phyloP scores from a whole-genome alignment of 2,797 vertebrate species.

The Microchirus variegatus region DNA sequence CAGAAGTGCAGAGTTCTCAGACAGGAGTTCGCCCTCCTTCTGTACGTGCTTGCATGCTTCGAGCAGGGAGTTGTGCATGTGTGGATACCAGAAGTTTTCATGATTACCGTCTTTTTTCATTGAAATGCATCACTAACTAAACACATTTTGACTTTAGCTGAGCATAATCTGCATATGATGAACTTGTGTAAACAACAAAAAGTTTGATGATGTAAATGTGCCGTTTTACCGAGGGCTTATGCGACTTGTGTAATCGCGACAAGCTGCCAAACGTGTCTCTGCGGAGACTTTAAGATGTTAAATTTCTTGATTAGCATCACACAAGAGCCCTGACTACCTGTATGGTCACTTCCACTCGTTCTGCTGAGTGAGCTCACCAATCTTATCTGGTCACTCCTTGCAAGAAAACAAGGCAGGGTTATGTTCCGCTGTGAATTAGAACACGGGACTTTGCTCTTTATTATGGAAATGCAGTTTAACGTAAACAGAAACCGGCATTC shows the following conservation, averaged over 20 bases:
- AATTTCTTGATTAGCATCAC: too few species aligned
- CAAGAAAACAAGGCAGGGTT: not conserved
- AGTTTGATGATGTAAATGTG: not conserved
- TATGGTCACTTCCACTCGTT: not conserved
- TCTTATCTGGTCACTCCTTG: not conserved
- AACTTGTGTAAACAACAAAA: not conserved
- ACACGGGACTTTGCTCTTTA: not conserved
- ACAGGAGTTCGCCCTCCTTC: too few species aligned
- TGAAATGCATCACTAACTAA: too few species aligned
- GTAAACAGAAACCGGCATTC: constrained; percentile 3
- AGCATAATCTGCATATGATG: not conserved
- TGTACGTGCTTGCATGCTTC: too few species aligned
- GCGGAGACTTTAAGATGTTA: not conserved
- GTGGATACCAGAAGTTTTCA: too few species aligned
- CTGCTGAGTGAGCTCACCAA: not conserved
- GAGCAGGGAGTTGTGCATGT: too few species aligned
- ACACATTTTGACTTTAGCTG: not conserved
- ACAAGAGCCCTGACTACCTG: too few species aligned
- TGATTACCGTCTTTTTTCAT: too few species aligned
- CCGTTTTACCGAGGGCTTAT: not conserved
- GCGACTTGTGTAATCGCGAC: not conserved
- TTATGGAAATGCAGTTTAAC: not conserved
- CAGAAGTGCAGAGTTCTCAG: too few species aligned
- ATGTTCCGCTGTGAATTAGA: not conserved
- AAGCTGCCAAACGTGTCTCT: not conserved